Evolutionary conservation across 92 coral and sea anemone species (phyloP), one percentile per base, ranked within the genome.

Genomic region (Phymanthus crucifer): DNA sequence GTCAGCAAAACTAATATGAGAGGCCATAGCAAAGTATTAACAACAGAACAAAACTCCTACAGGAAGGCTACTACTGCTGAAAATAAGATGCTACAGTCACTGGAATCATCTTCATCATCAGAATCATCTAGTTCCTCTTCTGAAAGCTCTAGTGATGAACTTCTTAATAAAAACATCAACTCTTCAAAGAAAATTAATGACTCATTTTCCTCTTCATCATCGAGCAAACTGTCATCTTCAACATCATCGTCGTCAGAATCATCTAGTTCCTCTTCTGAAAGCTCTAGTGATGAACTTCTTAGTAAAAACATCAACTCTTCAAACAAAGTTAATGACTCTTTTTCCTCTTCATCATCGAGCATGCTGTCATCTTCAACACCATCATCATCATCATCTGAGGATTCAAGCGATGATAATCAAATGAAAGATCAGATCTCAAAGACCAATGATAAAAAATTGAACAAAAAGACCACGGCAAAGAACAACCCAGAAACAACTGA

Each of bases 331-430:
- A 26, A 12, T 21, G 1, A 8, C 34, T 34, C 56, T 19, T 50
- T 74, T 4, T 21, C 71, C 47, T 47, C 83, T 40, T 73, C 91
- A 58, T 36, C 83, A 29, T 32, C 68, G 10, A 27, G 57, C 17
- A 26, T 19, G 13, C 69, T 83, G 48, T 38, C 73, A 34, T 72
- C 87, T 35, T 36, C 81, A 23, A 35, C 70, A 48, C 29, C 32
- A 23, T 72, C 87, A 46, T 36, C 81, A 23, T 46, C 70, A 48
- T 35, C 32, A 23, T 68, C 38, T 65, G 73, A 35, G 33, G 45
- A 65, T 21, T 37, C 23, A 43, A 57, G 65, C 38, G 50, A 19
- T 76, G 68, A 7, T 3, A 35, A 26, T 54, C 40, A 58, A 21
- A 24, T 5, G 16, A 18, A 47, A 12, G 40, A 12, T 77, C n/a